These are phyloP conservation scores for Eurytoma californica DNA, from an alignment of 2,888 invertebrate species.

Conservation along the genomic window DNA sequence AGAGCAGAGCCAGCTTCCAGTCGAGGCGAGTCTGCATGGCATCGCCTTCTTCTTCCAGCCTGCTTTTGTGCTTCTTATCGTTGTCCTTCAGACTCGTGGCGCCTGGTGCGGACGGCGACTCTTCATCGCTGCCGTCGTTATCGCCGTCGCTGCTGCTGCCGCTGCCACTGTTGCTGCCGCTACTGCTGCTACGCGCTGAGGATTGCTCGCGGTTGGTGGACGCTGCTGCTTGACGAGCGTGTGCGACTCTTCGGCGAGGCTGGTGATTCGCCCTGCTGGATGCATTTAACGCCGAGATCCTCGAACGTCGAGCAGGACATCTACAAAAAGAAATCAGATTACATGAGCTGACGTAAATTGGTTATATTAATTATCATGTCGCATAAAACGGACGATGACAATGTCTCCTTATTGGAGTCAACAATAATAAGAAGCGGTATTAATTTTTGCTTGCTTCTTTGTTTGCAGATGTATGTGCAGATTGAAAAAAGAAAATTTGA, in stretches of 20 bases:
- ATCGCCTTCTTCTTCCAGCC: constrained; percentile 56
- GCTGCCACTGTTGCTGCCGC: constrained; percentile 8
- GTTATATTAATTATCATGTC: too few species aligned
- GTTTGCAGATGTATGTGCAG: too few species aligned
- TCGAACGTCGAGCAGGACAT: constrained; percentile 47
- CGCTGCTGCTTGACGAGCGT: constrained; percentile 17
- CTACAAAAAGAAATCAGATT: neutral
- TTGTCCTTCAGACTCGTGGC: constrained; percentile 6
- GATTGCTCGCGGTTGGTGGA: too few species aligned
- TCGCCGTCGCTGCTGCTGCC: constrained; percentile 19
- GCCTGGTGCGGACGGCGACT: constrained; percentile 1
- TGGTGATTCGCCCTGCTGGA: constrained; percentile 29
- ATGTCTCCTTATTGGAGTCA: too few species aligned
- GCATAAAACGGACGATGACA: too few species aligned
- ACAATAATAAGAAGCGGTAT: too few species aligned
- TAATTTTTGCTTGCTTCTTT: too few species aligned
- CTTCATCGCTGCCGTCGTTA: constrained; percentile 15
- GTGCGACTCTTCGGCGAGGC: constrained; percentile 36
- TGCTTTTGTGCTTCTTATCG: constrained; percentile 7
- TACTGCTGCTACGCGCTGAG: constrained; percentile 8
- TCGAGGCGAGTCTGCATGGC: constrained; percentile 73
- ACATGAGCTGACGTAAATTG: too few species aligned
- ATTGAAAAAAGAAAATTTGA: too few species aligned
- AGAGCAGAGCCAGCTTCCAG: constrained; percentile 72
- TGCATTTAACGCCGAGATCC: constrained; percentile 44